These are phyloP conservation scores for Coilia nasus DNA, from an alignment of 2,797 vertebrate species.

Conservation along the genomic window DNA sequence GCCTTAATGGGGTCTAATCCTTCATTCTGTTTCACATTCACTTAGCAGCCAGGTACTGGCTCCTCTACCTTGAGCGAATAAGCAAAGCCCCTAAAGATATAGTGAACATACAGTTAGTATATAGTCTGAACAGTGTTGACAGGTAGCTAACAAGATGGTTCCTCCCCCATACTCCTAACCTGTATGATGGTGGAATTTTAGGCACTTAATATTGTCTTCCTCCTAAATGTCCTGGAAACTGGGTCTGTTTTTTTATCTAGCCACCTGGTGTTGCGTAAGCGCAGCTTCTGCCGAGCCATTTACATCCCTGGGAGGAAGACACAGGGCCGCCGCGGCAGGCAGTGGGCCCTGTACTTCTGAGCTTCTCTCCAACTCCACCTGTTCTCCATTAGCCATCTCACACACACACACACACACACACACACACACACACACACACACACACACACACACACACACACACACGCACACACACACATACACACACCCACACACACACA, in stretches of 20 bases:
- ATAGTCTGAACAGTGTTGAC: not conserved
- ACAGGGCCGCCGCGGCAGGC: not conserved
- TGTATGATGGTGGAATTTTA: not conserved
- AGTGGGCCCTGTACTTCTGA: no score
- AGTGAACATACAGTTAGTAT: not conserved
- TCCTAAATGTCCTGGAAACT: not conserved
- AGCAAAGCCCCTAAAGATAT: not conserved
- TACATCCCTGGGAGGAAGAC: not conserved
- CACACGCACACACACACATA: no score
- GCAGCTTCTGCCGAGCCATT: not conserved
- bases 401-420: not conserved
- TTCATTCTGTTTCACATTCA: not conserved
- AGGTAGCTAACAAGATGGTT: not conserved
- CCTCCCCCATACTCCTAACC: not conserved
- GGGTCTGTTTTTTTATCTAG: not conserved
- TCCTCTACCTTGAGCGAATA: not conserved
- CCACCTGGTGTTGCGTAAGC: not conserved
- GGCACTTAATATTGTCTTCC: not conserved
- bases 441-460: not conserved
- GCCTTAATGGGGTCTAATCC: not conserved
- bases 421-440: slow-evolving; percentile 19
- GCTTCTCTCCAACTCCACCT: no score
- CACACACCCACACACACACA: no score
- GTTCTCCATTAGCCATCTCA: no score
- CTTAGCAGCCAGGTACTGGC: not conserved